phyloP scores from a whole-genome alignment of 2,113 vertebrate genomes.

The Meles meles region DNA sequence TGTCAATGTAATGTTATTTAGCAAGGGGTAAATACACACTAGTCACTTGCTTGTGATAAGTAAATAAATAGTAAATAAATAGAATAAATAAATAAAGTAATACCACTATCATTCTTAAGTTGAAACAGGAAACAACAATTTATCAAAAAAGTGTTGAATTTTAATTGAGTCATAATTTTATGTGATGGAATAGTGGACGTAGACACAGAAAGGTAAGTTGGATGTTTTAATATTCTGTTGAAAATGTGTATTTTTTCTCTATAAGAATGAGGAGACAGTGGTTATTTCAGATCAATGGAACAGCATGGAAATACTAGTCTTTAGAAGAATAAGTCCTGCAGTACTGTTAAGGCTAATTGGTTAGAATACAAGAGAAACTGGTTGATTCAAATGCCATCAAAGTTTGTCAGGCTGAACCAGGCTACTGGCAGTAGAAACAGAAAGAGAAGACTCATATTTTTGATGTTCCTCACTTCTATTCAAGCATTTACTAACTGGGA shows the following conservation, averaged over 20 bases:
- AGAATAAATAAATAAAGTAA: too few relatives aligned
- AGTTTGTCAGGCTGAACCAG: not conserved
- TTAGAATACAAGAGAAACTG: not conserved
- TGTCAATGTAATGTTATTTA: not conserved
- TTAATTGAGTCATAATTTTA: not conserved
- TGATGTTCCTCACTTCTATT: conserved; percentile 21
- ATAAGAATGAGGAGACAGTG: not conserved
- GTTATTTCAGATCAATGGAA: not conserved
- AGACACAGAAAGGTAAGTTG: not conserved
- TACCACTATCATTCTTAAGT: not conserved
- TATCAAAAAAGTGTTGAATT: not conserved
- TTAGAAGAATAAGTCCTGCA: not conserved
- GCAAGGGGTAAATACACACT: not conserved
- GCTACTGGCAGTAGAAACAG: not conserved
- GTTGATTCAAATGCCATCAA: not conserved
- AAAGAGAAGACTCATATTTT: not conserved
- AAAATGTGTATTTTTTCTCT: not conserved
- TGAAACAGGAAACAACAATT: not conserved
- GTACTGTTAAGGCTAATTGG: not conserved
- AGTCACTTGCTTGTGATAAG: not conserved
- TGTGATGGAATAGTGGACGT: not conserved
- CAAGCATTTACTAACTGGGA: not conserved
- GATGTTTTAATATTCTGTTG: not conserved
- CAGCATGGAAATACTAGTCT: not conserved
- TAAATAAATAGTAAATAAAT: too few relatives aligned